Base-by-base conservation (phyloP, 2,113 vertebrate genomes). In the Cottus gobio region DNA sequence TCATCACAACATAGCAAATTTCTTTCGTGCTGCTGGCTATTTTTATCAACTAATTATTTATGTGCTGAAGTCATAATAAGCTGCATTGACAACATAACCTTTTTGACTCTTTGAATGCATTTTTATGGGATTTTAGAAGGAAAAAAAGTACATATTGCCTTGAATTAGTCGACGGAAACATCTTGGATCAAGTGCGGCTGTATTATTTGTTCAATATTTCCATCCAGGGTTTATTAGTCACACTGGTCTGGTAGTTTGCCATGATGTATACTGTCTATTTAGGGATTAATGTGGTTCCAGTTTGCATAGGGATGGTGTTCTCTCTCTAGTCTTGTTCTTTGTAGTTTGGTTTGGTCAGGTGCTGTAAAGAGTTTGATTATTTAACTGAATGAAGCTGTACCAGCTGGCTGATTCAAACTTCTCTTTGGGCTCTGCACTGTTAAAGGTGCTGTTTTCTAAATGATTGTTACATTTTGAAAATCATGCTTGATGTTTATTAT, bases 201-300 rank as follows among this genome's bases (percentile, higher is more conserved):
- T 81, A 58, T 64, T 60, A 31, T 79, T 64, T 64, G 31, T 79
- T 39, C 18, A 62, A 46, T 15, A 18, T 50, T 72, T 67, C 56
- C 57, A 73, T 80, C 39, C 39, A 57, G 70, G 37, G 48, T 30
- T 62, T 68, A 74, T 78, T 80, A 85, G 74, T 87, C 85, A 87
- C 77, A 62, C 62, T 64, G 64, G 18, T 42, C 42, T 77, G 78
- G 48, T 82, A 54, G 66, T 24, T 24, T 57, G 39, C 71, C 72
- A 73, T 63, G 37, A 65, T 57, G 67, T 56, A 58, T 57, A 56
- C 56, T 37, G 37, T 83, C 65, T 74, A 86, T 79, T 76, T 77
- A 61, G 22, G 62, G 72, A 75, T 72, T 30, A 61, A 61, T 42
- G 39, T 54, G 36, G 61, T 80, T 61, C 67, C 26, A 20, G 54